Conservation (phyloP, 2,113 vertebrate species). For the Arvicanthis niloticus region DNA sequence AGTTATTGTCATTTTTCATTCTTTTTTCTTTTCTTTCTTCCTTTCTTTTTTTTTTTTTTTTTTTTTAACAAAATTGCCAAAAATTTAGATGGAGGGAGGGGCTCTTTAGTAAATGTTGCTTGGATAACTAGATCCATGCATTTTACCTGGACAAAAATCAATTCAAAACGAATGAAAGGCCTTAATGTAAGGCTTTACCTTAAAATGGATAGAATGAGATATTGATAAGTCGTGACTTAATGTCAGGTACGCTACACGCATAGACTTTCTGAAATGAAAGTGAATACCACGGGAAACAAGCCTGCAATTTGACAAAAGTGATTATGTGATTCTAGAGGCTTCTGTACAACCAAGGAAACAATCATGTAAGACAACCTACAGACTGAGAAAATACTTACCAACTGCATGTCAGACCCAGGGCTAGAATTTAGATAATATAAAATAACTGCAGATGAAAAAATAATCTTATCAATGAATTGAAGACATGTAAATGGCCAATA, state of each 20-base stretch:
- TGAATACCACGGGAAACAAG: not conserved
- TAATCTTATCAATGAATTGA: not conserved
- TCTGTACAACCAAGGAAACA: not conserved
- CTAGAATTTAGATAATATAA: not conserved
- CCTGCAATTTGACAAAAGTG: not conserved
- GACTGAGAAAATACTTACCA: no score
- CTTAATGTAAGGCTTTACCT: no score
- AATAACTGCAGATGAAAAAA: not conserved
- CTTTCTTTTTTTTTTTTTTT: not conserved
- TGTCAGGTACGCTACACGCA: no score
- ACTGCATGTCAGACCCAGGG: not conserved
- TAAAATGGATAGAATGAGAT: not conserved
- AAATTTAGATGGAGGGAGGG: not conserved
- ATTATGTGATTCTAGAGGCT: not conserved
- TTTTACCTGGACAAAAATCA: not conserved
- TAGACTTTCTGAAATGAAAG: not conserved
- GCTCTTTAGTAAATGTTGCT: not conserved
- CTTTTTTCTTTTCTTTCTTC: no score
- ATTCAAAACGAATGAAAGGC: not conserved
- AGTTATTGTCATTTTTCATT: not conserved
- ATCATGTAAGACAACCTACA: not conserved
- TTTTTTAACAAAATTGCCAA: not conserved
- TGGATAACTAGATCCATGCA: not conserved
- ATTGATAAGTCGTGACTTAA: not conserved
- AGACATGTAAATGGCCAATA: not conserved